Base-by-base conservation (phyloP, 37 sponge, comb jelly and placozoan species). In the Aplysina aerophoba region DNA sequence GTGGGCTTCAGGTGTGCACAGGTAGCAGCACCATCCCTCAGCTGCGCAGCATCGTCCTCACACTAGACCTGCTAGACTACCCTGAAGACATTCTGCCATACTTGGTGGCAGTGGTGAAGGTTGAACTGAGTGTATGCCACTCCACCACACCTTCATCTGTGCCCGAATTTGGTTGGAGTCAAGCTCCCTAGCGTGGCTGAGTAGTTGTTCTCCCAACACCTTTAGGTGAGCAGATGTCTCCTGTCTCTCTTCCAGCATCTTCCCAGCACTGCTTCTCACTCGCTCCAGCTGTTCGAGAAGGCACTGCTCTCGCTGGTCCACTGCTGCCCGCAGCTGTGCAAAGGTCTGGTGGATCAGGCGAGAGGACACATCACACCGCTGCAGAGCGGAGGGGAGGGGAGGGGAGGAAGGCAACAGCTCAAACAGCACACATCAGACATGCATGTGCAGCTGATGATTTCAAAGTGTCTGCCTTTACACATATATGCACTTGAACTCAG, bases 301-400 rank as follows among this genome's bases (percentile, higher is more conserved):
- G 30, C 72, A 81, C 27, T 81, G 63, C 53, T 93, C 90, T 28
- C 93, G 64, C 41, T 83, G 62, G 19, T 87, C 59, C 50, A 93
- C 39, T 15, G 44, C 66, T 22, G 56, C 56, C n/a, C 59, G 50
- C 34, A 93, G 69, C 21, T 58, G 62, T 34, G n/a, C 57, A 60
- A 92, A 92, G 36, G 81, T 58, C 39, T 86, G 66, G 25, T 53
- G 64, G 30, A 92, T 16, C 8, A 58, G 40, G 31, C 75, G 15
- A 55, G 54, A 33, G 4, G 89, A 81, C 36, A 34, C 66, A 39
- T 85, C 89, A 82, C 89, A 88, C 55, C 85, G 73, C 92, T 92
- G 56, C n/a, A n/a, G n/a, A n/a, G n/a, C n/a, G n/a, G n/a, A 20
- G 0, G 54, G 33, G 39, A 79, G 13, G 4, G 37, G 34, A 44